These are phyloP conservation scores for Palythoa caribaeorum DNA, from an alignment of 92 coral and sea anemone species.

Conservation along the genomic window DNA sequence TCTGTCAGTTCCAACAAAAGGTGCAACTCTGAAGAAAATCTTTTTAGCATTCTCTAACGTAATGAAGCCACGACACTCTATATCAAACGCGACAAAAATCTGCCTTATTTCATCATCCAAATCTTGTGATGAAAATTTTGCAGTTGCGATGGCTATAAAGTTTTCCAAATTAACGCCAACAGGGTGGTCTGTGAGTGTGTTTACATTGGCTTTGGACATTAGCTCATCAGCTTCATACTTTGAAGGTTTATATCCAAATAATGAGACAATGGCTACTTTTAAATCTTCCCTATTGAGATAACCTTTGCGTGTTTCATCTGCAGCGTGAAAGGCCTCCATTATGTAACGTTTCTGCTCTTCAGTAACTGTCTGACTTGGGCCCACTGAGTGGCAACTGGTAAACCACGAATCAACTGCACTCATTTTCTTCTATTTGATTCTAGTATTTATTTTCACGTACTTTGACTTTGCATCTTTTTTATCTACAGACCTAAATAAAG, in stretches of 20 bases:
- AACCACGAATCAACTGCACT: neutral
- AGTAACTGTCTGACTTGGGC: neutral
- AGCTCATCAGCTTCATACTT: constrained; percentile 71
- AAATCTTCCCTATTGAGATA: constrained; percentile 83
- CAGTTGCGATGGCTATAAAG: constrained; percentile 72
- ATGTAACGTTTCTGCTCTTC: constrained; percentile 64
- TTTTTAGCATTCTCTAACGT: constrained; percentile 81
- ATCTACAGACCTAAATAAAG: neutral
- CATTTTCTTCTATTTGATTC: neutral
- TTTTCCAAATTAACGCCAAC: constrained; percentile 67
- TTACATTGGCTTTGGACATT: constrained; percentile 57
- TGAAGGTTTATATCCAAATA: constrained; percentile 97
- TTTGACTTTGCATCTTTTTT: neutral
- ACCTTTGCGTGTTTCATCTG: constrained; percentile 83
- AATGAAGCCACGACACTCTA: constrained; percentile 88
- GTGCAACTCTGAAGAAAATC: constrained; percentile 80
- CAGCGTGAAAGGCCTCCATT: constrained; percentile 74
- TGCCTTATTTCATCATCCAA: constrained; percentile 89
- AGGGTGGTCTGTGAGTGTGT: constrained; percentile 23
- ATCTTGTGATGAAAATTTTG: constrained; percentile 81
- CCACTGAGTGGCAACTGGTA: neutral
- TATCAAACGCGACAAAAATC: constrained; percentile 93
- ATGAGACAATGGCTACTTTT: constrained; percentile 88
- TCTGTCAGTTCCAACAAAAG: constrained; percentile 79
- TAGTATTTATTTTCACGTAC: neutral